Evolutionary conservation across 2,888 invertebrate genomes (phyloP).

Genomic region (Amphimallon solstitiale): DNA sequence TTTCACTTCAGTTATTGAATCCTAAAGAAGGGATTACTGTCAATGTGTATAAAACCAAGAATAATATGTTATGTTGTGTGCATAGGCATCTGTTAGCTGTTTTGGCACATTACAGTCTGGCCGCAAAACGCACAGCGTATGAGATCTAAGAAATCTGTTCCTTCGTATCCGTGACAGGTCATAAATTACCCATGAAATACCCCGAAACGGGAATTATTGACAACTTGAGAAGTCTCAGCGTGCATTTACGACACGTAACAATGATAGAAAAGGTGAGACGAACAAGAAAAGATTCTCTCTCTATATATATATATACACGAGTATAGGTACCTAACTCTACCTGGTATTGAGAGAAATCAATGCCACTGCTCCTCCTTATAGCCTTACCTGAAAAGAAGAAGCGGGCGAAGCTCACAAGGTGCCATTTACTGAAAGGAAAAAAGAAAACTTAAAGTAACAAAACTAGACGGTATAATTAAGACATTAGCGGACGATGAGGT

Average conservation of each 20-base stretch:
- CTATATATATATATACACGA: no score
- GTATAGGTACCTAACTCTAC: conserved; percentile 10
- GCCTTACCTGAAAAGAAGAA: neutral
- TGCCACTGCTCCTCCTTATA: neutral
- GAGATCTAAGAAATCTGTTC: conserved; percentile 1
- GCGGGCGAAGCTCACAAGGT: no score
- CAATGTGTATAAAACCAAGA: no score
- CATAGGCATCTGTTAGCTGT: neutral
- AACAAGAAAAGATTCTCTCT: conserved; percentile 24
- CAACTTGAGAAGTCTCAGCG: conserved; percentile 26
- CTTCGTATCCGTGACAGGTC: conserved; percentile 4
- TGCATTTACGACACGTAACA: conserved; percentile 32
- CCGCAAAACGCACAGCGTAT: neutral
- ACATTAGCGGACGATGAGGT: conserved; percentile 35
- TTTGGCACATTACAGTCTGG: conserved; percentile 20
- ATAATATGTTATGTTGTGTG: no score
- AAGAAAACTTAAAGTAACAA: no score
- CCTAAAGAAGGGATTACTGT: no score
- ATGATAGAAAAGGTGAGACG: conserved; percentile 33
- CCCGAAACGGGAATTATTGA: conserved; percentile 30
- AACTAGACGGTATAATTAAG: conserved; percentile 35
- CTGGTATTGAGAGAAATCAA: neutral
- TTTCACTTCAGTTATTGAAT: no score
- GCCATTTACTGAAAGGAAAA: no score
- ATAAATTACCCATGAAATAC: conserved; percentile 31